Conservation (phyloP, 2,888 invertebrate species). For the Megastigmus dorsalis region DNA sequence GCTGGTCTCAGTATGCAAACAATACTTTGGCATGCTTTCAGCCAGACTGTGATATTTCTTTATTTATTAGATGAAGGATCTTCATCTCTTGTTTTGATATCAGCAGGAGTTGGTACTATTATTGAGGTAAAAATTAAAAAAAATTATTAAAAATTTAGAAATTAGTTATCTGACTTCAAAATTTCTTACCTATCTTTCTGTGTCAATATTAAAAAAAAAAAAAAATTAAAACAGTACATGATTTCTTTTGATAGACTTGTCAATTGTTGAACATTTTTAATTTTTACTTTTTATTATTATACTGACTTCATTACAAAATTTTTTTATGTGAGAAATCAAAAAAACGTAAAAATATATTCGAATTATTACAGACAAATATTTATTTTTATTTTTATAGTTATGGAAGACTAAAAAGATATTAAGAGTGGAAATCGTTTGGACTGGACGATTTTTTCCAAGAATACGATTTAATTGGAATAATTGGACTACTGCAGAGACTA, state of each 20-base stretch:
- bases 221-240: too few species aligned
- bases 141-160: neutral
- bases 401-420: conserved; percentile 97
- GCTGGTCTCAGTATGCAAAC: conserved; percentile 92
- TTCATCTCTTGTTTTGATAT: conserved; percentile 90
- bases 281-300: too few species aligned
- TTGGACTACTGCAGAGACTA: conserved; percentile 81
- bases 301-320: too few species aligned
- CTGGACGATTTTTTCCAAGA: conserved; percentile 67
- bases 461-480: conserved; percentile 71
- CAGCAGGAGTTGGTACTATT: conserved; percentile 88
- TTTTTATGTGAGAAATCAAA: too few species aligned
- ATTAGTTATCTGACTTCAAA: too few species aligned
- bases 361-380: conserved; percentile 19
- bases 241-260: too few species aligned
- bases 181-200: too few species aligned
- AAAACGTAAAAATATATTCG: too few species aligned
- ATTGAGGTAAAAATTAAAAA: conserved; percentile 85
- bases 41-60: conserved; percentile 92
- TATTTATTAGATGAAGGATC: conserved; percentile 95
- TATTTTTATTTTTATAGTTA: conserved; percentile 77
- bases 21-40: conserved; percentile 95
- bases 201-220: too few species aligned
- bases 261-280: too few species aligned
- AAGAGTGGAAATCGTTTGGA: conserved; percentile 79